phyloP scores from a whole-genome alignment of 2,113 vertebrate species.

The Pelobates fuscus region DNA sequence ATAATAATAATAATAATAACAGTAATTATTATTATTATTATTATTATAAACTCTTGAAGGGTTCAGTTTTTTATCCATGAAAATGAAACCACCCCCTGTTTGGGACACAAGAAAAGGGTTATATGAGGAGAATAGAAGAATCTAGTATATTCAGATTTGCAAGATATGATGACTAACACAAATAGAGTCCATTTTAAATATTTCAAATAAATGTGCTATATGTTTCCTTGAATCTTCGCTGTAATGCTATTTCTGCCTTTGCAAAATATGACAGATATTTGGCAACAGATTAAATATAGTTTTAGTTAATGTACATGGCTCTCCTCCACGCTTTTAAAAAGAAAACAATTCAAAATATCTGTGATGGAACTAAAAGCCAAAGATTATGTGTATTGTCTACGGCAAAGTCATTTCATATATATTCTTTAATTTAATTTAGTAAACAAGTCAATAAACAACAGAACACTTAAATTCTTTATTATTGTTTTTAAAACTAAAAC shows the following conservation, averaged over 20 bases:
- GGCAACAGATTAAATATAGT: conserved; percentile 33
- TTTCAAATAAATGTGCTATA: conserved; percentile 32
- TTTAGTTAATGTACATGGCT: conserved; percentile 24
- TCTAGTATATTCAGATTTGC: no score
- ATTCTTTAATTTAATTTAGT: conserved; percentile 8
- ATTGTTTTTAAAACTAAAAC: no score
- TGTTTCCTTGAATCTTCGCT: conserved; percentile 33
- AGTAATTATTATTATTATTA: no score
- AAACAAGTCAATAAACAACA: conserved; percentile 13
- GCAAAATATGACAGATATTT: conserved; percentile 29
- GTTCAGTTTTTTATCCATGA: no score
- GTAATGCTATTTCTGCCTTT: conserved; percentile 11
- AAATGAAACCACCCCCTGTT: no score
- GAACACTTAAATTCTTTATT: neutral
- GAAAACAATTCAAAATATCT: conserved; percentile 22
- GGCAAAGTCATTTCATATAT: conserved; percentile 10
- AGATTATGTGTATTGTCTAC: conserved; percentile 18
- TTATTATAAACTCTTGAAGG: no score
- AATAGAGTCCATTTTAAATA: conserved; percentile 2
- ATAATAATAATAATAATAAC: no score
- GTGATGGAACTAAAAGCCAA: conserved; percentile 17
- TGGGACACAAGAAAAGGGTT: no score
- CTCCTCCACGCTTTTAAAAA: conserved; percentile 24
- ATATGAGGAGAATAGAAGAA: no score
- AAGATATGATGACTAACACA: no score